Evolutionary conservation across 2,113 vertebrate genomes (phyloP).

Genomic region (Microcebus griseorufus): DNA sequence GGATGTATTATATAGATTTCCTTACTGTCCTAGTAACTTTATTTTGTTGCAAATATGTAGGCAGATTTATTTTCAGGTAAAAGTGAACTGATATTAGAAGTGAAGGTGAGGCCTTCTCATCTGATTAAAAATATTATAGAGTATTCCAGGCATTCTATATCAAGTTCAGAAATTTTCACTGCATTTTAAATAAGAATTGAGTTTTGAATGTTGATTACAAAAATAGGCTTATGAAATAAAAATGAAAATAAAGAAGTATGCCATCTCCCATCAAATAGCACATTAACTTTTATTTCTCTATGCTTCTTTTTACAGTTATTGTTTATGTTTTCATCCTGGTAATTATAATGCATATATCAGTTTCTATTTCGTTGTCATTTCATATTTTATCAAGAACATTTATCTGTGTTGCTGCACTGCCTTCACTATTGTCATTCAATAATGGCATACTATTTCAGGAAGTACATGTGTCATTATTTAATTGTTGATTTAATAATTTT

Average conservation of each 20-base stretch:
- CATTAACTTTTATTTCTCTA: constrained; percentile 27
- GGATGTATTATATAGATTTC: not conserved
- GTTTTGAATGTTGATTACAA: constrained; percentile 33
- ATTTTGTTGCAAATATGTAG: not conserved
- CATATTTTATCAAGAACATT: constrained; percentile 5
- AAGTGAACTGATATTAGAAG: constrained; percentile 43
- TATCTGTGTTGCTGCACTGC: not conserved
- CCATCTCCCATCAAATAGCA: not conserved
- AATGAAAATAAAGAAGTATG: constrained; percentile 21
- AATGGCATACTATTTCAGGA: not conserved
- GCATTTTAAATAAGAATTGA: constrained; percentile 33
- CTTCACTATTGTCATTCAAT: not conserved
- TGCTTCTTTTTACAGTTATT: not conserved
- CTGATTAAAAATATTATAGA: constrained; percentile 27
- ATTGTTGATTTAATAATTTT: not conserved
- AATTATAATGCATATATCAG: constrained; percentile 8
- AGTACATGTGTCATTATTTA: not conserved
- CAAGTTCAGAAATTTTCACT: constrained; percentile 25
- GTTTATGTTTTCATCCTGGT: not conserved
- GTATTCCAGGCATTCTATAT: not conserved
- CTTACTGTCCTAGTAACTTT: not conserved
- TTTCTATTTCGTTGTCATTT: constrained; percentile 29
- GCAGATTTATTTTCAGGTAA: constrained; percentile 33
- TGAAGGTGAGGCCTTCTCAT: not conserved
- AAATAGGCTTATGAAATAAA: constrained; percentile 57